A percentile compares a stretch with the other conserved stretches of the same genome.
Evolutionary conservation across 2,888 invertebrate genomes (phyloP).

Genomic region (Drosophila longiperda): DNA sequence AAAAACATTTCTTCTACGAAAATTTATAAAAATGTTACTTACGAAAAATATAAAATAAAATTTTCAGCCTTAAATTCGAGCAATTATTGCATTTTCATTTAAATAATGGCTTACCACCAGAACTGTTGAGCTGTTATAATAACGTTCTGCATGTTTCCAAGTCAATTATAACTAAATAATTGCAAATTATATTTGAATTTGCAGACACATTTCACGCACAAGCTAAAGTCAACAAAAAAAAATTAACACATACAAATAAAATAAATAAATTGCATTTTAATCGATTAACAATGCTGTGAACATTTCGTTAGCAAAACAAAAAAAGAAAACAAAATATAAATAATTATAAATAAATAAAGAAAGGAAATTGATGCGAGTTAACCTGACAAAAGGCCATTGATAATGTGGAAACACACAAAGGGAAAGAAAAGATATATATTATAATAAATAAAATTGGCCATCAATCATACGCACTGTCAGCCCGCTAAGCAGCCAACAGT

Average conservation of each 20-base stretch:
- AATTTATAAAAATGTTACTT: too few species aligned
- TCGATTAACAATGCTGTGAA: conserved; percentile 16
- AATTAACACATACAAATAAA: background rate
- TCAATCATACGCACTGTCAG: conserved; percentile 71
- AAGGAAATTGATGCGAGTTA: conserved; percentile 23
- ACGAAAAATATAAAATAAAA: too few species aligned
- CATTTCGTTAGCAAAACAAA: conserved; percentile 11
- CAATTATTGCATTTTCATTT: background rate
- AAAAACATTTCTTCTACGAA: too few species aligned
- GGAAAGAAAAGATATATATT: background rate
- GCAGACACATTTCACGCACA: conserved; percentile 14
- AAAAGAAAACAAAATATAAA: background rate
- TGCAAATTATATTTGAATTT: conserved; percentile 11
- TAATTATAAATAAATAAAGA: background rate
- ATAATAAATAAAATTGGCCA: conserved; percentile 36
- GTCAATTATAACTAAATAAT: conserved; percentile 17
- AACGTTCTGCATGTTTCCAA: conserved; percentile 65
- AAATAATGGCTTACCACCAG: conserved; percentile 74
- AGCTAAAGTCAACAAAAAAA: conserved; percentile 9
- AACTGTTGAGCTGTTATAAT: conserved; percentile 69
- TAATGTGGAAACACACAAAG: conserved; percentile 11
- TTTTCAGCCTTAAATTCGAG: too few species aligned
- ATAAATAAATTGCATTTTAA: conserved; percentile 10
- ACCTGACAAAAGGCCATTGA: conserved; percentile 22
- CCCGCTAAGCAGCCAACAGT: conserved; percentile 24